A percentile compares a stretch with the other conserved stretches of the same genome.
Conservation (phyloP, 2,888 invertebrate genomes). For the Athrips mouffetella region DNA sequence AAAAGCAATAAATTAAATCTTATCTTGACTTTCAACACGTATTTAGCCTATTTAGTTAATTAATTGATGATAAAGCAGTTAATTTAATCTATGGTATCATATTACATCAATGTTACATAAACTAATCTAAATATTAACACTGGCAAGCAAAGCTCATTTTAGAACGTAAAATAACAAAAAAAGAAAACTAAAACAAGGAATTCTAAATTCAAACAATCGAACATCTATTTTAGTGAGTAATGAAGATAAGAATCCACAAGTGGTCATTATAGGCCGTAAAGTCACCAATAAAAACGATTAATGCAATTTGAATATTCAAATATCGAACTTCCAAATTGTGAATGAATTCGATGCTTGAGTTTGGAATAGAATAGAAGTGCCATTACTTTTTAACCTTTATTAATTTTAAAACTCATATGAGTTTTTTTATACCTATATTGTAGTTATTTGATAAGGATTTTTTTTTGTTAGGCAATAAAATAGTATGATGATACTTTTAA, state of each 20-base stretch:
- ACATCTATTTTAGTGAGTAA: constrained; percentile 11
- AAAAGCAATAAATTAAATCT: neutral
- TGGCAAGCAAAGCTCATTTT: neutral
- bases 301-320: constrained; percentile 68
- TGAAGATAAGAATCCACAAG: constrained; percentile 26
- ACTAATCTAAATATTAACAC: too few relatives aligned
- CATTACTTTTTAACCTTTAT: neutral
- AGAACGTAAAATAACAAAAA: neutral
- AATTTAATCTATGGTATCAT: constrained; percentile 23
- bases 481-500: too few relatives aligned
- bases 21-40: neutral
- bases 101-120: too few relatives aligned
- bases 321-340: constrained; percentile 56
- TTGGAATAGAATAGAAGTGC: constrained; percentile 17
- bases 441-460: neutral
- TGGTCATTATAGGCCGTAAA: constrained; percentile 71
- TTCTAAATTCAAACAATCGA: constrained; percentile 12
- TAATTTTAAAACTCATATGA: too few relatives aligned
- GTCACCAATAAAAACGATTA: constrained; percentile 73
- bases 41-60: constrained; percentile 11
- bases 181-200: neutral
- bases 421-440: too few relatives aligned
- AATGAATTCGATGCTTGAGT: constrained; percentile 42
- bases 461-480: too few relatives aligned
- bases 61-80: constrained; percentile 1